Evolutionary conservation across 2,888 invertebrate species (phyloP), one percentile per base, ranked within the genome.

Genomic region (Drymonia ruficornis): DNA sequence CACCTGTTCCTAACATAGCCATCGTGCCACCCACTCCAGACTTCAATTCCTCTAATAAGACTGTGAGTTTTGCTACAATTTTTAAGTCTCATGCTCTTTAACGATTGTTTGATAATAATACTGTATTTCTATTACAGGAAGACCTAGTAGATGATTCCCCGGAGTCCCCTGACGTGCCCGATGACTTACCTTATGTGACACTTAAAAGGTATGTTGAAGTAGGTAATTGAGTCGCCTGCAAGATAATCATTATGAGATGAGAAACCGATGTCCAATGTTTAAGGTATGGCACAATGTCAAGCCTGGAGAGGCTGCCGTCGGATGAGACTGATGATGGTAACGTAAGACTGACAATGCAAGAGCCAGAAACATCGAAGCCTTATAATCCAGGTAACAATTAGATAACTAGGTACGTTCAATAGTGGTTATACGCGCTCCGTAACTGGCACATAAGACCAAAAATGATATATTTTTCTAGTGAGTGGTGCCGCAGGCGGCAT

Each of bases 1-100:
- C 91, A 58, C 87, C 89, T 56, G 89, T 96, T 65, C 96, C 96
- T 55, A 95, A 95, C 74, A 96, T 96, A 74, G 94, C 96, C 46
- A 95, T 96, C 58, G 94, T 96, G 55, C 96, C 96, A 56, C 96
- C 96, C 23, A 96, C 96, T 1, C 96, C 96, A 3, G 96, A 96
- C 70, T 88, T 83, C 66, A 91, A 86, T 70, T 77, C 82, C 64
- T 75, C 76, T 68, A 85, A 87, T 84, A 88, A 89, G 83, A 91
- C 89, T 87, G 88, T 91, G 74, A 90, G 93, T 84, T n/a, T 56
- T 12, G 13, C 48, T 47, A 49, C 45, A 23, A 57, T 0, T 11
- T 31, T 31, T 31, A 1, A 1, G 31, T 31, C 31, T 31, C 3
- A 12, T 31, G 2, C 31, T 31, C 9, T 9, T 11, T 11, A 31